Evolutionary conservation across 2,113 vertebrate species (phyloP), one percentile per base, ranked within the genome.

Genomic region (Gnathonemus longibarbis): DNA sequence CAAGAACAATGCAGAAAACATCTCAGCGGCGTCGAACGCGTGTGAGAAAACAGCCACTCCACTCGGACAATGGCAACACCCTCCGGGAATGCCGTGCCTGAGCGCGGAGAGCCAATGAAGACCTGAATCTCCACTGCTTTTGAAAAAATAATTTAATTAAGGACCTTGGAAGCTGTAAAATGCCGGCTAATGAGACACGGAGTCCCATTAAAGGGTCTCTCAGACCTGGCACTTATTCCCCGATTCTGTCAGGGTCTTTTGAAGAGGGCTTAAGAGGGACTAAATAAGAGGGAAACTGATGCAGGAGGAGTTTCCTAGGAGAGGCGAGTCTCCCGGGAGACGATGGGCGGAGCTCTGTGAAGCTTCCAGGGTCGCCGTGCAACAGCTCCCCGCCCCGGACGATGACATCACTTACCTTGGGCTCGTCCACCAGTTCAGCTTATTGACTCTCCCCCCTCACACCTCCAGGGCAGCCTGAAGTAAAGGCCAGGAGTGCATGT

Each of bases 121-220:
- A 15, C 27, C 89, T 62, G 46, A 52, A 88, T 89, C 88, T 86
- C 84, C 90, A 87, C 66, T 89, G 50, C 89, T 90, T 91, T 91
- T 52, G 87, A 90, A 91, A 89, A 89, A 91, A 90, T 90, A 92
- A 93, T 93, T 93, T 85, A 92, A 92, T 93, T 90, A 92, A 88
- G 90, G 90, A 58, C 84, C 90, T 89, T 90, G 62, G 90, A 90
- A 83, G 52, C 52, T 89, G 89, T 70, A 88, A 89, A 91, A 86
- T 77, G 66, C 84, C 58, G n/a, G 66, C 88, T 91, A 92, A 93
- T 91, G 87, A 92, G 89, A 91, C 88, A 56, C 84, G 19, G 17
- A 11, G 70, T 39, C 89, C 91, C 91, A 92, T 89, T 85, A 92
- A 91, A 92, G 91, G 89, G 56, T n/a, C 88, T 90, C 92, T 89